Evolutionary conservation across 2,888 invertebrate species (phyloP), one percentile per base, ranked within the genome.

Genomic region (Polydrusus tereticollis): DNA sequence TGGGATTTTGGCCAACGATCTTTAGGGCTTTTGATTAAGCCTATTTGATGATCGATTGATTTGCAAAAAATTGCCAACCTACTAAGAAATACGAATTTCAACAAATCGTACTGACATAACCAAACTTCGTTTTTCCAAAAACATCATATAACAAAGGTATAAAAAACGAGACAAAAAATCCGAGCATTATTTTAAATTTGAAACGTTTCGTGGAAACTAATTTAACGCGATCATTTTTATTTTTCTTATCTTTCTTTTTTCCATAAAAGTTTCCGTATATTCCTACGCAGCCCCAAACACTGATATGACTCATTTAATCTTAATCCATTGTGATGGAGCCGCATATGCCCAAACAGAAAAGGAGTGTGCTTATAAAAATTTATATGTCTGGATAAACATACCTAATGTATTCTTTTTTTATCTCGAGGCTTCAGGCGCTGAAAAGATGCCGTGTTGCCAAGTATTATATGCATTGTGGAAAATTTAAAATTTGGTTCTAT

Each of bases 361-460:
- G 65, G 65, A 72, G 72, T 72, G 70, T 73, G 74, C 62, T 74
- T 78, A 70, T 76, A 67, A 76, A 76, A 69, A 76, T 77, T 63
- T 76, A 75, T 66, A 75, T 68, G 68, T 63, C 47, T 64, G 67
- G 58, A 63, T 64, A 72, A 72, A 72, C 72, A 72, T 26, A 63
- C 68, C 68, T 68, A 72, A 72, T 72, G 72, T 72, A 72, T 63
- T 72, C 67, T 67, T 71, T 72, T n/a, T 72, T 72, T 72, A 72
- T 72, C 72, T 72, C 67, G 47, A 62, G 45, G 45, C 64, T 67
- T 58, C 72, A 72, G 68, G 72, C 72, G 33, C 20, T 41, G 33
- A 33, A 33, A 52, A 33, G 58, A 43, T 45, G 68, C 67, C 29
- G 26, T 29, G 68, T 55, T 65, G 65, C 65, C 65, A 65, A 14